These are phyloP conservation scores for Apogon talboti DNA, from an alignment of 2,797 vertebrate genomes.

Conservation along the genomic window DNA sequence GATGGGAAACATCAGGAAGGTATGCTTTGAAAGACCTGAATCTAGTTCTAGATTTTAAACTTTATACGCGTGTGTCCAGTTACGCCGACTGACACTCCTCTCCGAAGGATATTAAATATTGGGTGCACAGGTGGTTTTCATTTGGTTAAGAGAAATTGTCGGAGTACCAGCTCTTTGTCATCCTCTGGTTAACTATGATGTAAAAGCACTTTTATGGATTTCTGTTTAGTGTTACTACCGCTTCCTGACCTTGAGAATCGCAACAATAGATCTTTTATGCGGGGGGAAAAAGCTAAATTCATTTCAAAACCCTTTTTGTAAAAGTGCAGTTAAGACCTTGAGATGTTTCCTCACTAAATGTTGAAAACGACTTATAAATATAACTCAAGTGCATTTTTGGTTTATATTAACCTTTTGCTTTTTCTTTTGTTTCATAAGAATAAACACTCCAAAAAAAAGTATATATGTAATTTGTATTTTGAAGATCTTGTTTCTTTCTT, in stretches of 20 bases:
- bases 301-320: slow-evolving; percentile 12
- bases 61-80: slow-evolving; percentile 11
- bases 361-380: too few relatives aligned
- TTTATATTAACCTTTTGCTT: slow-evolving; percentile 29
- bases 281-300: not conserved
- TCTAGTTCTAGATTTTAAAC: too few relatives aligned
- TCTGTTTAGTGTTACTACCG: slow-evolving; percentile 65
- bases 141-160: slow-evolving; percentile 54
- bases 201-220: slow-evolving; percentile 69
- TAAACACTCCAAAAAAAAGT: slow-evolving; percentile 36
- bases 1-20: not conserved
- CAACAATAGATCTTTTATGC: slow-evolving; percentile 60
- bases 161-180: slow-evolving; percentile 53
- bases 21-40: not conserved
- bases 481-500: slow-evolving; percentile 14
- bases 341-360: not conserved
- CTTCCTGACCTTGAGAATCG: slow-evolving; percentile 48
- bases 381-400: slow-evolving; percentile 7
- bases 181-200: slow-evolving; percentile 68
- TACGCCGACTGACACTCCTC: slow-evolving; percentile 27
- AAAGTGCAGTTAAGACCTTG: slow-evolving; percentile 11
- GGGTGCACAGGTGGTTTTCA: slow-evolving; percentile 76
- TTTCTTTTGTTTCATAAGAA: slow-evolving; percentile 28
- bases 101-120: slow-evolving; percentile 47
- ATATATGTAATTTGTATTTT: slow-evolving; percentile 12